Evolutionary conservation across 2,888 invertebrate genomes (phyloP), one percentile per base, ranked within the genome.

Genomic region (Lithophane socia): DNA sequence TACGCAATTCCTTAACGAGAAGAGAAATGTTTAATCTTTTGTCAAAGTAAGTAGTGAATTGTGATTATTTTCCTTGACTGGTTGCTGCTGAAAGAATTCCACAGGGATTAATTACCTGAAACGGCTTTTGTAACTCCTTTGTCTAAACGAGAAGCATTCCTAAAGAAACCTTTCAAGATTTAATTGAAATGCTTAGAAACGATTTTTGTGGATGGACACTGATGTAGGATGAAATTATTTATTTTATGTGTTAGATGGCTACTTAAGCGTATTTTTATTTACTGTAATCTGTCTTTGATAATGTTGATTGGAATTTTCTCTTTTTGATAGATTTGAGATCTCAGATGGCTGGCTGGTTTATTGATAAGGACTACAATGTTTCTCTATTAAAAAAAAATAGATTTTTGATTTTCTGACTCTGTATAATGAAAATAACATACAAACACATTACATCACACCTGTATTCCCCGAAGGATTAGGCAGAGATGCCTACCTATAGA

Each of bases 31-130:
- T 91, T 89, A 88, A 90, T 90, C 89, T 91, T 88, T 90, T 91
- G 90, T 91, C 88, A 90, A 88, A 87, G 87, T 79, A 78, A 88
- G 86, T 89, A 88, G 89, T 89, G 85, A 87, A 90, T 92, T 88
- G 91, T 91, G 90, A 92, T 92, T 92, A 92, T 92, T 92, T 92
- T 92, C 91, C 90, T 88, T 90, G 87, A 91, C 88, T 92, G 91
- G 89, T 90, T 89, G 91, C 89, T 86, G 82, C 89, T 90, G 91
- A 93, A 94, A 94, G 94, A 94, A 94, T 94, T 93, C 94, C 92
- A 88, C 88, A 84, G 91, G 93, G 94, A 94, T 94, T 94, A 94
- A 94, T 94, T 94, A 94, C 94, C 94, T 94, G 93, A 92, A 92
- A 91, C 88, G 90, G 90, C 93, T 94, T 63, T 92, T 92, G 94